These are phyloP conservation scores for Tanytarsus gracilentus DNA, from an alignment of 2,888 invertebrate species.

Conservation along the genomic window DNA sequence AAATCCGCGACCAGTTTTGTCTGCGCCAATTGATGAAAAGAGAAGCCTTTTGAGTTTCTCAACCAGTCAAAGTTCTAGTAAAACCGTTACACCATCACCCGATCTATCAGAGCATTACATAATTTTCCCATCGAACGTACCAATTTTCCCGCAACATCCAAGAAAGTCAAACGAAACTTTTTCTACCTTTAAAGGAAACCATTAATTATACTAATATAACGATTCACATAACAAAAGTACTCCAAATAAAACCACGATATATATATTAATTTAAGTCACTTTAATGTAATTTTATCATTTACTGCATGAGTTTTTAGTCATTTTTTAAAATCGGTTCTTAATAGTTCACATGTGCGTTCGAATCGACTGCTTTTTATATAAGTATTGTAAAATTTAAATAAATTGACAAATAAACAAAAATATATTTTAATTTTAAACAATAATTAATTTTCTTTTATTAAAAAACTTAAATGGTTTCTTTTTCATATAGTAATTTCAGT, in stretches of 20 bases:
- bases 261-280: too few species aligned
- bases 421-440: neutral
- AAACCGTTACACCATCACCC: neutral
- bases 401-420: neutral
- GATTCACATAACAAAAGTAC: too few species aligned
- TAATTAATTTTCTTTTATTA: neutral
- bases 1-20: constrained; percentile 47
- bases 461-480: too few species aligned
- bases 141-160: constrained; percentile 36
- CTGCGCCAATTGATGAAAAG: constrained; percentile 39
- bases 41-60: constrained; percentile 33
- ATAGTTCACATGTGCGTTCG: too few species aligned
- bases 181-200: constrained; percentile 19
- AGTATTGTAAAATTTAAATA: neutral
- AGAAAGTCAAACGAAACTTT: constrained; percentile 29
- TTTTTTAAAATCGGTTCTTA: too few species aligned
- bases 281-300: too few species aligned
- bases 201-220: neutral
- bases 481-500: too few species aligned
- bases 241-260: too few species aligned
- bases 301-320: too few species aligned
- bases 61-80: neutral
- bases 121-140: constrained; percentile 43
- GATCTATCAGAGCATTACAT: constrained; percentile 39
- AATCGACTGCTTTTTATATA: too few species aligned